phyloP scores from a whole-genome alignment of 2,797 vertebrate genomes.

The Catostomus latipinnis region DNA sequence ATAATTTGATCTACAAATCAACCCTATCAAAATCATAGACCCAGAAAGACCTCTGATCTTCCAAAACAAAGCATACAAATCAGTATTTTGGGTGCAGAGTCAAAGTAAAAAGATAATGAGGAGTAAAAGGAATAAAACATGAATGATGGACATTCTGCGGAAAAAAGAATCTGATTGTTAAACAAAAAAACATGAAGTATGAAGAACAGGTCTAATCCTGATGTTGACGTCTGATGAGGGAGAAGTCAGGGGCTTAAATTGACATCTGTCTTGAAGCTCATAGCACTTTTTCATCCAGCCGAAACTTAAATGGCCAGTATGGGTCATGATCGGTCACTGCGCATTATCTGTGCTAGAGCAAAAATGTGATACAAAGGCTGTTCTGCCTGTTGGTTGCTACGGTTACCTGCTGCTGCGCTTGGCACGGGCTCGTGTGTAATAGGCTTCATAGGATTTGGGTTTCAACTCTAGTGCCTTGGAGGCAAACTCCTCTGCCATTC shows the following conservation, averaged over 20 bases:
- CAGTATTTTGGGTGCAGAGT: no score
- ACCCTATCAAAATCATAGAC: not conserved
- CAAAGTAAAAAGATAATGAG: constrained; percentile 29
- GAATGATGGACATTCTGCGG: constrained; percentile 50
- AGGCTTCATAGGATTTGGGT: constrained; percentile 96
- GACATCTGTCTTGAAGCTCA: constrained; percentile 8
- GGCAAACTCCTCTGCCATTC: constrained; percentile 95
- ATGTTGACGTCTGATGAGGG: constrained; percentile 8
- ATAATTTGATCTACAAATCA: not conserved
- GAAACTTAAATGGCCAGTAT: constrained; percentile 8
- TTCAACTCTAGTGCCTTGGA: constrained; percentile 96
- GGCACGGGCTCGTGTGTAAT: constrained; percentile 94
- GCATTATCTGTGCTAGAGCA: constrained; percentile 3
- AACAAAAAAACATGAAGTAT: constrained; percentile 45
- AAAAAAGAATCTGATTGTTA: constrained; percentile 50
- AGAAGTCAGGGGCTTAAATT: constrained; percentile 18
- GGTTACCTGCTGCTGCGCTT: constrained; percentile 96
- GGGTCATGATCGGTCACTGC: constrained; percentile 14
- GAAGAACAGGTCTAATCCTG: constrained; percentile 40
- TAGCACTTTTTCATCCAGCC: constrained; percentile 1
- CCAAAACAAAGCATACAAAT: constrained; percentile 18
- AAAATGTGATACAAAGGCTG: constrained; percentile 42
- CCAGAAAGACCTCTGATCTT: not conserved
- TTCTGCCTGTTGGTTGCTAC: constrained; percentile 55
- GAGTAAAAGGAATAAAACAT: constrained; percentile 44